Percentiles rank a stretch among this genome's conserved stretches.
These are phyloP conservation scores for Engystomops pustulosus DNA, from an alignment of 2,113 vertebrate species.

Conservation along the genomic window DNA sequence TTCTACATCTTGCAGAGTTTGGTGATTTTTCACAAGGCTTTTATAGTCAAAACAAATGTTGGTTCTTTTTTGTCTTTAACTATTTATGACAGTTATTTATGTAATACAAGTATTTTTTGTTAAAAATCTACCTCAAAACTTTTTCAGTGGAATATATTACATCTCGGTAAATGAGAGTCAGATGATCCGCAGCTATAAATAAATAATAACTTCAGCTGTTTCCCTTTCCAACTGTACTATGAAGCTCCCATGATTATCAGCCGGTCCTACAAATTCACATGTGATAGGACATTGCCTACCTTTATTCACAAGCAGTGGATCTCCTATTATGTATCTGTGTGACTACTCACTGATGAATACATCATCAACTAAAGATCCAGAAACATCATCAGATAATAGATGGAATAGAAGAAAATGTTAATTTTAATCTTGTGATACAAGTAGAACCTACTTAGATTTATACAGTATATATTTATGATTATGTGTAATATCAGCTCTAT, in stretches of 20 bases:
- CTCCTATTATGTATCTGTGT: not conserved
- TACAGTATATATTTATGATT: too few species aligned
- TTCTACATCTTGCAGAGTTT: too few species aligned
- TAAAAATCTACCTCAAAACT: not conserved
- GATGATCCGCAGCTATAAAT: conserved; percentile 22
- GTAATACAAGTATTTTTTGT: too few species aligned
- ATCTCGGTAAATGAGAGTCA: not conserved
- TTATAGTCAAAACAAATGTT: too few species aligned
- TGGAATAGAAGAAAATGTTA: too few species aligned
- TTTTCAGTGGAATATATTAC: not conserved
- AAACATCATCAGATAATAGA: too few species aligned
- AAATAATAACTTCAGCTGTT: not conserved
- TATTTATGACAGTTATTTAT: too few species aligned
- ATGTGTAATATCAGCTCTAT: too few species aligned
- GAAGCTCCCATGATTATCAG: not conserved
- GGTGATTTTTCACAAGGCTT: too few species aligned
- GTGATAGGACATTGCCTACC: not conserved
- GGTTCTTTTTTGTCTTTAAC: too few species aligned
- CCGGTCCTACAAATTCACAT: not conserved
- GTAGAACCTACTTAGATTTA: too few species aligned
- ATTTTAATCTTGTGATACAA: too few species aligned
- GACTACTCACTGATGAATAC: not conserved
- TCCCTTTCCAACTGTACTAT: not conserved
- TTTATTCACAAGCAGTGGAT: not conserved
- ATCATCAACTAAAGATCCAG: not conserved